A percentile compares a stretch with the other conserved stretches of the same genome.
These are phyloP conservation scores for Candidula unifasciata DNA, from an alignment of 2,888 invertebrate genomes.

Conservation along the genomic window DNA sequence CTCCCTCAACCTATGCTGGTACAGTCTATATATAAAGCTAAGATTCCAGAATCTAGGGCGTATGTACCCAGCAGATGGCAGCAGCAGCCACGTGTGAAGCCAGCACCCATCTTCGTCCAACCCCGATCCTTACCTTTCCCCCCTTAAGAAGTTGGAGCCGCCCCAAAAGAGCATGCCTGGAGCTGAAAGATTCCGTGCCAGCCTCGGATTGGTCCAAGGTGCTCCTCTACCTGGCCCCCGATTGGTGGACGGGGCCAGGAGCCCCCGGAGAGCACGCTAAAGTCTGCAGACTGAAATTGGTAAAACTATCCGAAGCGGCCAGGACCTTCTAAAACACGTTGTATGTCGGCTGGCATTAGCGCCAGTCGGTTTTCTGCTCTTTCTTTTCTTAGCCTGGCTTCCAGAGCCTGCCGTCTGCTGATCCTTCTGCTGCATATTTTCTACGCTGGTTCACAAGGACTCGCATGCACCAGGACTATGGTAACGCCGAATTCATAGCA, in stretches of 20 bases:
- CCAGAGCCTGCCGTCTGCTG: constrained; percentile 10
- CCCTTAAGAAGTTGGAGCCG: not conserved
- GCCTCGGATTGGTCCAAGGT: constrained; percentile 40
- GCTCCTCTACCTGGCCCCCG: constrained; percentile 25
- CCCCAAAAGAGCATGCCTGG: constrained; percentile 25
- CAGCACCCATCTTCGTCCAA: not conserved
- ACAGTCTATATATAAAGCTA: not conserved
- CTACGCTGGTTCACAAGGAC: not conserved
- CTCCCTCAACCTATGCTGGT: not conserved
- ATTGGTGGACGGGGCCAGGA: constrained; percentile 42
- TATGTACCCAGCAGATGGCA: not conserved
- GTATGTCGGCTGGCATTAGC: constrained; percentile 16
- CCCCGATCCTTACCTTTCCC: not conserved
- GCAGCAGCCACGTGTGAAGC: constrained; percentile 3
- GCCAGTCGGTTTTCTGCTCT: not conserved
- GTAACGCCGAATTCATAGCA: not conserved
- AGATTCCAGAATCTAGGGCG: no score
- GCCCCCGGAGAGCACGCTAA: constrained; percentile 60
- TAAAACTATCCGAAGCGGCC: constrained; percentile 65
- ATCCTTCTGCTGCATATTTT: not conserved
- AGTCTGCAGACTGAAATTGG: constrained; percentile 71
- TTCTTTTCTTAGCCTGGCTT: constrained; percentile 26
- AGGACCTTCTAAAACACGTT: constrained; percentile 29
- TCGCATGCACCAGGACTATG: not conserved
- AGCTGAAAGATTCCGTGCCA: constrained; percentile 31